Conservation (phyloP, 2,888 invertebrate species). For the Amphiduros pacificus region DNA sequence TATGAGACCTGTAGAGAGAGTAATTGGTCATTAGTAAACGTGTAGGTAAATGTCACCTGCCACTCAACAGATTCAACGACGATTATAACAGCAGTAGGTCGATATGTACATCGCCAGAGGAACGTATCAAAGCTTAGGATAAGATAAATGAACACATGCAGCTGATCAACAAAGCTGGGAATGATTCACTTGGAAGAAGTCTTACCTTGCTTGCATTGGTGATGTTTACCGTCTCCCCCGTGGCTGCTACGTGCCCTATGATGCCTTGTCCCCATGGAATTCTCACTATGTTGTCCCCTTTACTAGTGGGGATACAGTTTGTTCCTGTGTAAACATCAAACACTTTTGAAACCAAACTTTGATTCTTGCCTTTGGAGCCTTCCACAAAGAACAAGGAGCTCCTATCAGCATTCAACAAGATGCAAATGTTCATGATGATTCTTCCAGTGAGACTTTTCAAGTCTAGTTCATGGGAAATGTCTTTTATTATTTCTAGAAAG, state of each 20-base stretch:
- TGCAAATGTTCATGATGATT: slow-evolving; percentile 62
- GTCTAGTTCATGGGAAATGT: slow-evolving; percentile 64
- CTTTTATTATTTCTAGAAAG: slow-evolving; percentile 64
- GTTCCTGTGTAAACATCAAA: slow-evolving; percentile 64
- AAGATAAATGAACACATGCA: too few species aligned
- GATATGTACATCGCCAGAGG: too few species aligned
- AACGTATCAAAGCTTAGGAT: too few species aligned
- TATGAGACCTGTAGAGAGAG: too few species aligned
- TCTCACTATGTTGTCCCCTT: slow-evolving; percentile 60
- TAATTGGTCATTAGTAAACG: too few species aligned
- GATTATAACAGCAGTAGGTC: too few species aligned
- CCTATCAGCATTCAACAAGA: slow-evolving; percentile 62
- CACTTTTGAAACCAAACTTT: slow-evolving; percentile 61
- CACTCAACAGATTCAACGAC: too few species aligned
- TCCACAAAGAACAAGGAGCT: slow-evolving; percentile 64
- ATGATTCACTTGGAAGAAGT: too few species aligned
- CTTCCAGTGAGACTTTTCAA: slow-evolving; percentile 62
- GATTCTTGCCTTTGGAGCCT: slow-evolving; percentile 59
- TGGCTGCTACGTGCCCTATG: slow-evolving; percentile 63
- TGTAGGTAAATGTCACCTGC: too few species aligned
- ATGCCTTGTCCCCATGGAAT: slow-evolving; percentile 64
- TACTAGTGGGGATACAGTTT: slow-evolving; percentile 57
- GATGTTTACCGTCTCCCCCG: slow-evolving; percentile 62
- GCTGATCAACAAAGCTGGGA: too few species aligned
- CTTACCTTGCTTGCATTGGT: slow-evolving; percentile 60